Base-by-base conservation (phyloP, 92 coral and sea anemone species). In the Phymanthus crucifer region DNA sequence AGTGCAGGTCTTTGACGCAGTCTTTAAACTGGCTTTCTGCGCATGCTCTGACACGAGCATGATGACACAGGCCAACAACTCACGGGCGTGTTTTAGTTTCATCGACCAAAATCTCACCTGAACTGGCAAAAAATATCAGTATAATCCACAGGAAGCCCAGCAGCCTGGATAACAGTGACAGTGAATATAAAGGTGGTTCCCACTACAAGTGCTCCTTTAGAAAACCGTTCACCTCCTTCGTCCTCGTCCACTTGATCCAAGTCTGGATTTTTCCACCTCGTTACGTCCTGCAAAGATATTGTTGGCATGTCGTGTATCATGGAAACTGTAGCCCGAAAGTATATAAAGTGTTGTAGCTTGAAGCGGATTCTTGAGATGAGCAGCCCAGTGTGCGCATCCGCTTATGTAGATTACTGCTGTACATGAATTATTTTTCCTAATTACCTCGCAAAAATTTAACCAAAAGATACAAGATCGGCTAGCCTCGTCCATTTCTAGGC, bases 51-150 rank as follows among this genome's bases (percentile, higher is more conserved):
- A 14, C 2, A 43, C 14, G 17, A 43, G 10, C 1, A 2, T 43
- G 17, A 54, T 54, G n/a, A 3, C 64, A 11, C 29, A 19, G 64
- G 64, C 1, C 64, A 54, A 21, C 27, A 21, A 11, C 24, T 54
- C 27, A 29, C 27, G 64, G 64, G 64, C 64, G 24, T 10, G 19
- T 19, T 0, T 19, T 13, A 54, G n/a, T 23, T 26, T 52, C n/a
- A n/a, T n/a, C n/a, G n/a, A n/a, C n/a, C 34, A 12, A 10, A 26
- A 3, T 45, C 72, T 54, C 74, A 95, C 99, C 93, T 93, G 74
- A 95, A 84, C 81, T 95, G 97, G 77, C 99, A 95, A 84, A 95
- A 95, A 10, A 95, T 75, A 70, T 95, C 99, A 34, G 92, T 93
- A 64, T 88, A 95, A 33, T 89, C 95, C 66, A 86, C 75, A 36